A percentile compares a stretch with the other conserved stretches of the same genome.
Evolutionary conservation across 2,113 vertebrate genomes (phyloP).

Genomic region (Sinosuthora webbiana): DNA sequence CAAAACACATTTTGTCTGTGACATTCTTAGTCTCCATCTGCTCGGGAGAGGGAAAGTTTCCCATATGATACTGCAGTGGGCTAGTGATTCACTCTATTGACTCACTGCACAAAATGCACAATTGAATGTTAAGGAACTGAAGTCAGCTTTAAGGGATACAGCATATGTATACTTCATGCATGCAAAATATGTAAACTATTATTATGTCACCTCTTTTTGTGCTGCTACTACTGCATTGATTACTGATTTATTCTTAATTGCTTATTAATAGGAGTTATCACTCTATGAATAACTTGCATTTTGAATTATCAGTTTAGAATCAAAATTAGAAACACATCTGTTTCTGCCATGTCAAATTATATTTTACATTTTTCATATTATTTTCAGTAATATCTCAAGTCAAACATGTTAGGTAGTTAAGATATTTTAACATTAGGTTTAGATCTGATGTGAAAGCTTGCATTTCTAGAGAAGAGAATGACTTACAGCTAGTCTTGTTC

Average conservation of each 20-base stretch:
- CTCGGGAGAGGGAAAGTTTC: slow-evolving; percentile 62
- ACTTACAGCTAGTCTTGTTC: not conserved
- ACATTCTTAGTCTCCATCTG: slow-evolving; percentile 74
- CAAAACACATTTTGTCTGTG: slow-evolving; percentile 73
- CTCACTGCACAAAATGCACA: slow-evolving; percentile 54
- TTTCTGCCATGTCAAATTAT: slow-evolving; percentile 17
- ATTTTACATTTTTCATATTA: slow-evolving; percentile 29
- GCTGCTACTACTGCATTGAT: slow-evolving; percentile 1
- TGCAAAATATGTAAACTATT: slow-evolving; percentile 49
- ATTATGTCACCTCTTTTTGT: slow-evolving; percentile 25
- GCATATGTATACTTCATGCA: slow-evolving; percentile 55
- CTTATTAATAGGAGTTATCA: slow-evolving; percentile 2
- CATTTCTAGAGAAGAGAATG: not conserved
- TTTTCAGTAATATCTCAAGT: not conserved
- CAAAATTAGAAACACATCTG: slow-evolving; percentile 7
- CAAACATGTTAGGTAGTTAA: not conserved
- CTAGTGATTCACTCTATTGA: slow-evolving; percentile 40
- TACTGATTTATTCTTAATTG: not conserved
- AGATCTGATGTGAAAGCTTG: not conserved
- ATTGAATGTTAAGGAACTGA: slow-evolving; percentile 67
- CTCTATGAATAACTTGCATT: slow-evolving; percentile 6
- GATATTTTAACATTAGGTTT: not conserved
- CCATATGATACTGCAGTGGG: slow-evolving; percentile 66
- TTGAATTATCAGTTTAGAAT: slow-evolving; percentile 48
- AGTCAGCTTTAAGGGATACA: slow-evolving; percentile 48